Conservation (phyloP, 1,140 invertebrate genomes). For the Acyrthosiphon pisum region DNA sequence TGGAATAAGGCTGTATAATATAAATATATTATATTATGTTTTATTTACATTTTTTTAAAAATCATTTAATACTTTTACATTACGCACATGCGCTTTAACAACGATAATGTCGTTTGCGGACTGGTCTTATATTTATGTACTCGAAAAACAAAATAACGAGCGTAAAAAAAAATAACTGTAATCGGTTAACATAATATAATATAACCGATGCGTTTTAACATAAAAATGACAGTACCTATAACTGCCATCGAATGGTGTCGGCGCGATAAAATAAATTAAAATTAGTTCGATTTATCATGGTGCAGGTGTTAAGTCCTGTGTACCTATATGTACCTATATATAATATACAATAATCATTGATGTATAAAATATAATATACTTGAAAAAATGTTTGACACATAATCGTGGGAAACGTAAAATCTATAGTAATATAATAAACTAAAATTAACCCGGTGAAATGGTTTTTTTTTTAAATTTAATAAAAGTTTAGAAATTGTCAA, state of each 20-base stretch:
- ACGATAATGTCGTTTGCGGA: not conserved
- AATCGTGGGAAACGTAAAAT: not conserved
- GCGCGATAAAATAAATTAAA: not conserved
- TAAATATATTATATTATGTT: not conserved
- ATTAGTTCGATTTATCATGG: not conserved
- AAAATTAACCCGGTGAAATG: not conserved
- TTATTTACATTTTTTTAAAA: not conserved
- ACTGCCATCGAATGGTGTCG: not conserved
- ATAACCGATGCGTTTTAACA: not conserved
- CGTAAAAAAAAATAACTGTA: not conserved
- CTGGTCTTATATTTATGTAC: constrained; percentile 8
- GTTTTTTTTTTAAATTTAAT: not conserved
- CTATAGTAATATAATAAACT: not conserved
- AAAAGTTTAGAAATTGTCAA: not conserved
- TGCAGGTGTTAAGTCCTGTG: not conserved
- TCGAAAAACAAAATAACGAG: not conserved
- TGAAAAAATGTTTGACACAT: not conserved
- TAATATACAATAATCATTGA: not conserved
- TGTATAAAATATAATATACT: not conserved
- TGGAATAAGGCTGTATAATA: constrained; percentile 18
- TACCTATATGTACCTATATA: not conserved
- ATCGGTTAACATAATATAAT: not conserved
- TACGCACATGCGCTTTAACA: not conserved
- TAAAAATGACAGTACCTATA: not conserved
- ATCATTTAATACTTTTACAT: not conserved